Conservation (phyloP, 2,888 invertebrate species). For the Drosophila colorata region DNA sequence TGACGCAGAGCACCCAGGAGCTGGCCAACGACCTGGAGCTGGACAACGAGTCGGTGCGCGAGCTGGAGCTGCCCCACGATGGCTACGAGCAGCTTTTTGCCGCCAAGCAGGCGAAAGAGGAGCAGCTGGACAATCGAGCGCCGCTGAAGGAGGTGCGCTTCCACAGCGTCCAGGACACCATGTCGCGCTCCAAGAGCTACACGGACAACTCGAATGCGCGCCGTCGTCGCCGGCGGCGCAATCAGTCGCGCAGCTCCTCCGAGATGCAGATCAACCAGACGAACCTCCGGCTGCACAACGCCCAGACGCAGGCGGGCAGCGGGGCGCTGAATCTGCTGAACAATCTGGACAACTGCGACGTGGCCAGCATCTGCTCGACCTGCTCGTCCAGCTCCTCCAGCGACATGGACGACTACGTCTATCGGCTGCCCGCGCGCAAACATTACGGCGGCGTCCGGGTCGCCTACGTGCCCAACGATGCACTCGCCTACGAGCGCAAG, state of each 20-base stretch:
- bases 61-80: conserved; percentile 76
- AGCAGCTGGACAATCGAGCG: conserved; percentile 66
- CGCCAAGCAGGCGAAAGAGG: conserved; percentile 48
- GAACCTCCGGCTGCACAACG: conserved; percentile 82
- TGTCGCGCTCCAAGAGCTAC: conserved; percentile 87
- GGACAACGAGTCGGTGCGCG: conserved; percentile 76
- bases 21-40: conserved; percentile 82
- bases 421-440: conserved; percentile 92
- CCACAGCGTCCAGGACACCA: conserved; percentile 84
- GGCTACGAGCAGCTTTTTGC: conserved; percentile 77
- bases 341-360: conserved; percentile 86
- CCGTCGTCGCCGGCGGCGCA: conserved; percentile 81
- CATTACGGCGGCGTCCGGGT: conserved; percentile 96
- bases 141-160: conserved; percentile 84
- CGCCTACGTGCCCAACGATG: conserved; percentile 96
- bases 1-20: conserved; percentile 84
- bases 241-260: conserved; percentile 84
- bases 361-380: conserved; percentile 94
- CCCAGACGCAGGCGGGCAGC: conserved; percentile 77
- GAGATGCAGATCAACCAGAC: conserved; percentile 85
- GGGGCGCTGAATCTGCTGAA: conserved; percentile 66
- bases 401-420: conserved; percentile 94
- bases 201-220: conserved; percentile 85
- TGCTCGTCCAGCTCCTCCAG: conserved; percentile 94
- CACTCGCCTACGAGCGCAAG: conserved; percentile 92